Percentiles rank a stretch among this genome's conserved stretches.
These are phyloP conservation scores for Ichneumon xanthorius DNA, from an alignment of 2,888 invertebrate genomes.

Conservation along the genomic window DNA sequence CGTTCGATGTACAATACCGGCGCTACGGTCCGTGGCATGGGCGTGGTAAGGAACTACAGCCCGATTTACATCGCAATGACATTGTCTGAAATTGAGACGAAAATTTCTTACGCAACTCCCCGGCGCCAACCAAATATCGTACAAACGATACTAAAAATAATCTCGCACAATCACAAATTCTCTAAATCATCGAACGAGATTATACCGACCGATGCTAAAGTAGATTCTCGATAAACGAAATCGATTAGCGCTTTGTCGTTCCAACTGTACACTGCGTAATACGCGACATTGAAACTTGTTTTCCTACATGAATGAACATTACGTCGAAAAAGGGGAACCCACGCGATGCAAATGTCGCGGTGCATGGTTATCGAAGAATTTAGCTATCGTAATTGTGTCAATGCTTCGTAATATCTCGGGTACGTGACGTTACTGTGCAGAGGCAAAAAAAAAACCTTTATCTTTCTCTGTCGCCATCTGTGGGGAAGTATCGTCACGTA, in stretches of 20 bases:
- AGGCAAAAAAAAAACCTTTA: not conserved
- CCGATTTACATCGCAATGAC: not conserved
- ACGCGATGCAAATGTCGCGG: not conserved
- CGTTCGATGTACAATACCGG: conserved; percentile 20
- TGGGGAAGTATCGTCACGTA: conserved; percentile 10
- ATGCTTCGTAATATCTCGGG: not conserved
- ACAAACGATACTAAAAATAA: not conserved
- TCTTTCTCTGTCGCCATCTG: not conserved
- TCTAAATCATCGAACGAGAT: not conserved
- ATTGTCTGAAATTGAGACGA: not conserved
- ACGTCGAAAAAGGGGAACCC: not conserved
- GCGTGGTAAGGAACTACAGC: not conserved
- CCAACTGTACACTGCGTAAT: not conserved
- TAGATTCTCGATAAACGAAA: not conserved
- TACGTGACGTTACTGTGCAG: not conserved
- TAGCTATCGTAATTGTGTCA: not conserved
- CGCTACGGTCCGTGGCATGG: not conserved
- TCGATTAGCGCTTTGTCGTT: not conserved
- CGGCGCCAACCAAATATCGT: not conserved
- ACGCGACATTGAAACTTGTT: not conserved
- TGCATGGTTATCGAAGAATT: not conserved
- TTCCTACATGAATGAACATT: not conserved
- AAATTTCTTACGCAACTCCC: not conserved
- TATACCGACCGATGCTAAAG: not conserved
- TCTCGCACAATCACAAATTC: not conserved